These are phyloP conservation scores for Bambusicola thoracicus DNA, from an alignment of 2,113 vertebrate genomes.

Conservation along the genomic window DNA sequence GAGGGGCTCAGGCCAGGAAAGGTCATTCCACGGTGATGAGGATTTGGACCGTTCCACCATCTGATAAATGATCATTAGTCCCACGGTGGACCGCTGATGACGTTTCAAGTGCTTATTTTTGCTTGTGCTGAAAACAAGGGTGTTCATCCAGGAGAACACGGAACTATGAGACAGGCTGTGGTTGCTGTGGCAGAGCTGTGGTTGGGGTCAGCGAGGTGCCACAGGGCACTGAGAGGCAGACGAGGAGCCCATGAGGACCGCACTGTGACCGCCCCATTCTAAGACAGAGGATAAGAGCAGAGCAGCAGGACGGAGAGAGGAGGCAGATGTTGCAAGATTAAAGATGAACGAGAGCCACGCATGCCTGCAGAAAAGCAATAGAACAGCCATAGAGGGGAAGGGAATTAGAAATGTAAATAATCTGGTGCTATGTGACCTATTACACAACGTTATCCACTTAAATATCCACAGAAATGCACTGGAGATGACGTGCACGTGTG, in stretches of 20 bases:
- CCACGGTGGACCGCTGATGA: background rate
- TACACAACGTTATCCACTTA: background rate
- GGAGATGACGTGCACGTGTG: fast-evolving
- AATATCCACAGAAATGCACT: background rate
- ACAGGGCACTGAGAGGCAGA: background rate
- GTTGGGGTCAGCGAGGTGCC: background rate
- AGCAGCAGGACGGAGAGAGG: background rate
- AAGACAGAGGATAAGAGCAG: background rate
- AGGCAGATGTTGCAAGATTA: conserved; percentile 34
- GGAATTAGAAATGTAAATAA: conserved; percentile 10
- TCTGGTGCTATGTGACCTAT: background rate
- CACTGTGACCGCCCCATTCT: background rate
- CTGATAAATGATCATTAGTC: background rate
- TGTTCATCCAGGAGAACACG: background rate
- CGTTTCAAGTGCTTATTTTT: background rate
- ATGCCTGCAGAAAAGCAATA: background rate
- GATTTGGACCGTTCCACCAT: background rate
- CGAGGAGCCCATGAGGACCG: background rate
- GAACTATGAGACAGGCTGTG: no score
- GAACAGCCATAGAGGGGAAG: background rate
- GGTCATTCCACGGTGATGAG: background rate
- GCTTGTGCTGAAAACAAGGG: background rate
- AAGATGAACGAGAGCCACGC: background rate
- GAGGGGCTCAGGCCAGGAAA: background rate
- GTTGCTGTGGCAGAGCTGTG: background rate